A percentile compares a stretch with the other conserved stretches of the same genome.
phyloP scores from a whole-genome alignment of 2,797 vertebrate species.

The Phoebastria nigripes region DNA sequence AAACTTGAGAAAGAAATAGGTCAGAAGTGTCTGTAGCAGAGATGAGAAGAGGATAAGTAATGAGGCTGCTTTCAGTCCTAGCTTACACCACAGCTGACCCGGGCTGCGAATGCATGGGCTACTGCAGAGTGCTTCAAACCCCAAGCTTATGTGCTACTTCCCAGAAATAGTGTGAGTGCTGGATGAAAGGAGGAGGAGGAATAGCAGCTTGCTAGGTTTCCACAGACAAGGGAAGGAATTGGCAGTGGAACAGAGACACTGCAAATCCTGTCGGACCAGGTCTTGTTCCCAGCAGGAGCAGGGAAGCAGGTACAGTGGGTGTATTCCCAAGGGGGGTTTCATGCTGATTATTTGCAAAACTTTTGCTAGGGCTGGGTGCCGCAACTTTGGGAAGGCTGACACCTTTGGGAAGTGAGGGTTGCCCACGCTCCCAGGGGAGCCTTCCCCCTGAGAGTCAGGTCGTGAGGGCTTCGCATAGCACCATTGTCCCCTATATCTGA shows the following conservation, averaged over 20 bases:
- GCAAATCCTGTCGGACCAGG: background rate
- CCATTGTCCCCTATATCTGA: rapidly evolving
- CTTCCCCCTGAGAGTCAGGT: background rate
- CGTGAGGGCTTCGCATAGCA: background rate
- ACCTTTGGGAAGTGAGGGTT: background rate
- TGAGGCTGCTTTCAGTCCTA: background rate
- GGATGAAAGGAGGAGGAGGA: background rate
- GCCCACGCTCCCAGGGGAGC: background rate
- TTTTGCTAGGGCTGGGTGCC: background rate
- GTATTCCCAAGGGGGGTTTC: background rate
- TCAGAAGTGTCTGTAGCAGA: background rate
- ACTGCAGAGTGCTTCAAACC: background rate
- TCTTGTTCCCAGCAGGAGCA: background rate
- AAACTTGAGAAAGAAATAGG: background rate
- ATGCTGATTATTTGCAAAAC: background rate
- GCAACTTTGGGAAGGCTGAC: background rate
- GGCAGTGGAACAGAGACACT: background rate
- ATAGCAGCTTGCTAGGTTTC: background rate
- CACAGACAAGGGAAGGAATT: background rate
- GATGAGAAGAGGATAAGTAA: background rate
- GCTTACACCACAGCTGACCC: background rate
- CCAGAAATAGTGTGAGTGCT: background rate
- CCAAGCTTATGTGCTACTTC: background rate
- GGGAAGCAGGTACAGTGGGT: background rate
- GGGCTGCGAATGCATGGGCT: background rate